These are phyloP conservation scores for Nyctibius bracteatus DNA, from an alignment of 2,113 vertebrate species.

Conservation along the genomic window DNA sequence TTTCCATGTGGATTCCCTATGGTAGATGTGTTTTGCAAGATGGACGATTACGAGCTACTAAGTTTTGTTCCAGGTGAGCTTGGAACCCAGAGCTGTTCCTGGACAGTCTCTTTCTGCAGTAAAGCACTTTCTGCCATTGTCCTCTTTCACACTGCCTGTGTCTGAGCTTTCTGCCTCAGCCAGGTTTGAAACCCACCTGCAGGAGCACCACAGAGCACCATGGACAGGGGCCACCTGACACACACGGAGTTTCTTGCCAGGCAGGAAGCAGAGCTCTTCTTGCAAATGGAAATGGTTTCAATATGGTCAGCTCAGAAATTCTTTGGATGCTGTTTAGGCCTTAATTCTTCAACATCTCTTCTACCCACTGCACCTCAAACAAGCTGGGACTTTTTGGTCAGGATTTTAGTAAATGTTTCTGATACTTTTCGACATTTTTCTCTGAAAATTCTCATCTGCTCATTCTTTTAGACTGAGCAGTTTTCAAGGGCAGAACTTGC, in stretches of 20 bases:
- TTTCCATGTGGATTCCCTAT: not conserved
- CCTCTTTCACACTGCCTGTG: accelerated
- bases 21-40: not conserved
- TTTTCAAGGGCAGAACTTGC: not conserved
- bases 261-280: not conserved
- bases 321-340: not conserved
- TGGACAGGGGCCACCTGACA: accelerated
- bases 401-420: not conserved
- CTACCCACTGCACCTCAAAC: not conserved
- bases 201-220: accelerated
- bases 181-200: not conserved
- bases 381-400: not conserved
- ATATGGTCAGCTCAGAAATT: not conserved
- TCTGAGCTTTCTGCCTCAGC: not conserved
- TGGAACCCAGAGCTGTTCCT: not conserved
- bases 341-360: not conserved
- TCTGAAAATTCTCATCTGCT: not conserved
- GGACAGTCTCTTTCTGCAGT: not conserved
- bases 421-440: not conserved
- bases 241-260: not conserved
- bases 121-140: not conserved
- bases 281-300: not conserved
- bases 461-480: not conserved
- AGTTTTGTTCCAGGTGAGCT: not conserved
- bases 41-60: not conserved